Conservation (phyloP, 2,888 invertebrate species). For the Phlogophora meticulosa region DNA sequence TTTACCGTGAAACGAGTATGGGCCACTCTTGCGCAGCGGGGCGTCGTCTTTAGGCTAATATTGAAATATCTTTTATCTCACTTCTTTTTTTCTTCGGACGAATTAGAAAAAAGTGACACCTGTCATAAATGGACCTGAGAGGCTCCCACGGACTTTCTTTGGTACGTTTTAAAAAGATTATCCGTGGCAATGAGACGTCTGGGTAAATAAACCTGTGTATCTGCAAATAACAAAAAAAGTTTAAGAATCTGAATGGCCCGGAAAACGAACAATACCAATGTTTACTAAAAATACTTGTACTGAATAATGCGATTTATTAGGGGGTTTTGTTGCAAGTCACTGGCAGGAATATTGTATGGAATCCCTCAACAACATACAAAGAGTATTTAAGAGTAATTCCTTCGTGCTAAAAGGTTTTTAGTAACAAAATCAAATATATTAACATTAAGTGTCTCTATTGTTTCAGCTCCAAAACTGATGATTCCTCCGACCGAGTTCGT, state of each 20-base stretch:
- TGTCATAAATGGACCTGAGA: constrained; percentile 78
- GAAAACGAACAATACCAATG: constrained; percentile 55
- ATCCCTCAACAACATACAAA: neutral
- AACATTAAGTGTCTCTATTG: constrained; percentile 55
- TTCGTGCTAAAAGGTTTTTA: neutral
- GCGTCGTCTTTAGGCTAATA: constrained; percentile 78
- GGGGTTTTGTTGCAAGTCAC: constrained; percentile 17
- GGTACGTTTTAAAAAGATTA: constrained; percentile 70
- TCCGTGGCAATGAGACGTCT: constrained; percentile 72
- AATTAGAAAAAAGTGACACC: constrained; percentile 82
- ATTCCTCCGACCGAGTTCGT: constrained; percentile 90
- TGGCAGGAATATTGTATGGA: neutral
- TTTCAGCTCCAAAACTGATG: constrained; percentile 93
- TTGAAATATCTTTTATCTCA: constrained; percentile 84
- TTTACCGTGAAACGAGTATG: constrained; percentile 71
- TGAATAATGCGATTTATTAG: constrained; percentile 36
- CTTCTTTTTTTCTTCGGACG: constrained; percentile 71
- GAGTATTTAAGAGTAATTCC: neutral
- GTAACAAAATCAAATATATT: constrained; percentile 5
- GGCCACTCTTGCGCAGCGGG: constrained; percentile 77
- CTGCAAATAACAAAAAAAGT: constrained; percentile 51
- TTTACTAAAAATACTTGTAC: constrained; percentile 47
- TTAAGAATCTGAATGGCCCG: constrained; percentile 48
- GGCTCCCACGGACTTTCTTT: constrained; percentile 77
- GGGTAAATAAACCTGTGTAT: constrained; percentile 76